phyloP scores from a whole-genome alignment of 2,888 invertebrate genomes.

The Pollenia griseotomentosa region DNA sequence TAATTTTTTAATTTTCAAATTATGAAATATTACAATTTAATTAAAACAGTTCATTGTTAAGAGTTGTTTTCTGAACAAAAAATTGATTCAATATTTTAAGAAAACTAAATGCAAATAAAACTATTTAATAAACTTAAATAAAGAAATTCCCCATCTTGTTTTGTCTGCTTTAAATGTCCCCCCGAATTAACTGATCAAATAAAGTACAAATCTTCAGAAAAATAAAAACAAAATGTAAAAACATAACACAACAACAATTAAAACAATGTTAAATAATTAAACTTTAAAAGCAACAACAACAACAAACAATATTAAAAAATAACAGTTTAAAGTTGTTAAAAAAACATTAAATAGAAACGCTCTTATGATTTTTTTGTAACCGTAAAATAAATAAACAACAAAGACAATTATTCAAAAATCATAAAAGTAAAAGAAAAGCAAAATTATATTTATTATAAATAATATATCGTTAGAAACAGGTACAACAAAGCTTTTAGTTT shows the following conservation, averaged over 20 bases:
- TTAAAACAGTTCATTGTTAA: background rate
- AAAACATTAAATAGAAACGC: slow-evolving; percentile 40
- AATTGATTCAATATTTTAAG: background rate
- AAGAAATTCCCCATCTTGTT: background rate
- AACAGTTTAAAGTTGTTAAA: slow-evolving; percentile 37
- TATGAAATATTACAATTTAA: background rate
- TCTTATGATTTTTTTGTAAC: slow-evolving; percentile 65
- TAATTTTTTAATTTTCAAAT: background rate
- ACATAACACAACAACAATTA: slow-evolving; percentile 40
- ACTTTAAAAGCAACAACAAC: slow-evolving; percentile 10
- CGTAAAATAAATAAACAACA: background rate
- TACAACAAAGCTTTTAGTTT: background rate
- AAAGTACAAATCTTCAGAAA: slow-evolving; percentile 80
- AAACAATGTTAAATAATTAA: slow-evolving; percentile 37
- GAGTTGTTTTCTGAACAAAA: background rate
- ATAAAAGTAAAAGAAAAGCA: background rate
- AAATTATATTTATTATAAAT: background rate
- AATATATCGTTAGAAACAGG: background rate
- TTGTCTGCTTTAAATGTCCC: slow-evolving; percentile 78
- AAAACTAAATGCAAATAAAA: background rate
- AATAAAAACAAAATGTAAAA: slow-evolving; percentile 51
- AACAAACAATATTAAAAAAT: slow-evolving; percentile 2
- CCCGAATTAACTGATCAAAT: slow-evolving; percentile 79
- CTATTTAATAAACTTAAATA: slow-evolving; percentile 17
- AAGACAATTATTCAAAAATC: slow-evolving; percentile 11